These are phyloP conservation scores for Barnardius zonarius DNA, from an alignment of 2,113 vertebrate species.

Conservation along the genomic window DNA sequence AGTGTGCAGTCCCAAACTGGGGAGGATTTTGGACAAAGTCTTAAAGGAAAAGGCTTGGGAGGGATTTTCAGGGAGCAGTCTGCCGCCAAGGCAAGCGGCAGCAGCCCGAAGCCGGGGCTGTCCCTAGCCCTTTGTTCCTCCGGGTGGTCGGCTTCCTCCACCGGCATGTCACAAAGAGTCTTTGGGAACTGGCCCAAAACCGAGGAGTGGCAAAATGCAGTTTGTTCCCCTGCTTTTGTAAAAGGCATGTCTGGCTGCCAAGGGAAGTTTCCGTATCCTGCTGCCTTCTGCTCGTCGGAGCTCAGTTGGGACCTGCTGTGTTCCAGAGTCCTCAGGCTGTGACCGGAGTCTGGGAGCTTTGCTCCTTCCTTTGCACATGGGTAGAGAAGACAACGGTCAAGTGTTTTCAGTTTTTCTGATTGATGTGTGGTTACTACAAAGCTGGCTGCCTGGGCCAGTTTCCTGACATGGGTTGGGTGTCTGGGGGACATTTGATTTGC, in stretches of 20 bases:
- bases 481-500: conserved; percentile 13
- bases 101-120: background rate
- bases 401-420: conserved; percentile 21
- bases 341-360: background rate
- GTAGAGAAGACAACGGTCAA: conserved; percentile 10
- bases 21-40: background rate
- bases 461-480: conserved; percentile 12
- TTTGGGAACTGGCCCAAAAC: conserved; percentile 38
- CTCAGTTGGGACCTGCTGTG: conserved; percentile 12
- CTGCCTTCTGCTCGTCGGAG: background rate
- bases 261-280: conserved; percentile 58
- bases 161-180: background rate
- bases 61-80: background rate
- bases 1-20: background rate
- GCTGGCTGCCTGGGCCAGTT: background rate
- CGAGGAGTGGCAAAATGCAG: conserved; percentile 15
- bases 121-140: conserved; percentile 45
- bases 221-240: conserved; percentile 44
- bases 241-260: conserved; percentile 32
- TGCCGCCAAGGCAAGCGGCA: background rate
- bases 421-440: background rate
- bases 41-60: background rate
- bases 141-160: conserved; percentile 26
- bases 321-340: background rate
- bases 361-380: background rate